Evolutionary conservation across 2,888 invertebrate genomes (phyloP).

Genomic region (Arge pagana): DNA sequence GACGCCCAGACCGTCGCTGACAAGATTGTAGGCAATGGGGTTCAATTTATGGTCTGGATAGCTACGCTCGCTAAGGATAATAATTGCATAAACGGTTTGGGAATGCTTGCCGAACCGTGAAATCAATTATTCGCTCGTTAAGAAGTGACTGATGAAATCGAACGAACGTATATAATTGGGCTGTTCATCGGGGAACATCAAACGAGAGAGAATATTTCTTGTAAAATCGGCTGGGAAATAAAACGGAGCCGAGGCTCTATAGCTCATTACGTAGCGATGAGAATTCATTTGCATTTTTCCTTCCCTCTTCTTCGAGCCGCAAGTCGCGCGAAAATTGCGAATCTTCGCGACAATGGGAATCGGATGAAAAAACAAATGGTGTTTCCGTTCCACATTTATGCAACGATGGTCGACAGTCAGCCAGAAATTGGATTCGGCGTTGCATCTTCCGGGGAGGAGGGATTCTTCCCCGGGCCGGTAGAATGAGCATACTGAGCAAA

Average conservation of each 20-base stretch:
- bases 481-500: no score
- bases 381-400: no score
- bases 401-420: no score
- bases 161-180: slow-evolving; percentile 7
- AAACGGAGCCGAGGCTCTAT: slow-evolving; percentile 3
- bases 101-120: slow-evolving; percentile 11
- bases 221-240: slow-evolving; percentile 2
- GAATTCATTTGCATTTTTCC: slow-evolving; percentile 6
- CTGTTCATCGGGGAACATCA: slow-evolving; percentile 3
- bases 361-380: no score
- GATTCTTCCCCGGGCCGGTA: no score
- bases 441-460: no score
- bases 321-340: no score
- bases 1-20: no score
- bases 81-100: background rate
- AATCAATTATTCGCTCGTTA: slow-evolving; percentile 11
- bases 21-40: no score
- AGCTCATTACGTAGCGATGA: slow-evolving; percentile 20
- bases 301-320: no score
- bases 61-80: background rate
- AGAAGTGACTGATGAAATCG: slow-evolving; percentile 1
- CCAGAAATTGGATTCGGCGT: no score
- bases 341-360: no score
- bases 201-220: background rate
- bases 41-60: background rate